Conservation (phyloP, 2,797 vertebrate genomes). For the Knipowitschia caucasica region DNA sequence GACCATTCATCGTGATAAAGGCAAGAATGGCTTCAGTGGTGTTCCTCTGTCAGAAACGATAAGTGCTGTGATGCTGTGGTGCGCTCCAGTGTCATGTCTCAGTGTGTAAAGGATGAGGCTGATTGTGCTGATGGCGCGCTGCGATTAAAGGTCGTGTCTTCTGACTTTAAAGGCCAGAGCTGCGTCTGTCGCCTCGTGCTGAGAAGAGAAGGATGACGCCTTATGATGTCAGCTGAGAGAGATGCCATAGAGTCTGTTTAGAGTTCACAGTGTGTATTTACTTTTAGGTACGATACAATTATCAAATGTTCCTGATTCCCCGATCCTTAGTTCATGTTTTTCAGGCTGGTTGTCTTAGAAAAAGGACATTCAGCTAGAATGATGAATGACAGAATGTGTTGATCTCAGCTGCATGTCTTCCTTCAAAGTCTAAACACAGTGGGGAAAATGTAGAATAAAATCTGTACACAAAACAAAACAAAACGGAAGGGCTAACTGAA, state of each 20-base stretch:
- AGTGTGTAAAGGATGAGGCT: constrained; percentile 42
- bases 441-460: too few species aligned
- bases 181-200: constrained; percentile 34
- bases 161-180: constrained; percentile 49
- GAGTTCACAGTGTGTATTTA: too few species aligned
- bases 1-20: constrained; percentile 23
- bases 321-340: too few species aligned
- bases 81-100: constrained; percentile 34
- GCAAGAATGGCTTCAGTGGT: constrained; percentile 41
- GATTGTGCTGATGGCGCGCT: constrained; percentile 49
- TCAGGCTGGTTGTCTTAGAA: too few species aligned
- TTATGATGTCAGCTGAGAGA: neutral
- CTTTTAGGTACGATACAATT: too few species aligned
- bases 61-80: constrained; percentile 31
- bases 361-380: too few species aligned
- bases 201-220: constrained; percentile 24
- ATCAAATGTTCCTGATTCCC: too few species aligned
- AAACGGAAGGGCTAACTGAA: too few species aligned
- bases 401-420: too few species aligned
- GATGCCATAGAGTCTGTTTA: neutral
- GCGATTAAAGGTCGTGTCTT: constrained; percentile 54
- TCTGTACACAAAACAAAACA: too few species aligned
- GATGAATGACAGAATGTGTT: too few species aligned
- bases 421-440: too few species aligned
- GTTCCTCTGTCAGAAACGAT: constrained; percentile 49